Evolutionary conservation across 2,113 vertebrate species (phyloP).

Genomic region (Myrmecobius fasciatus): DNA sequence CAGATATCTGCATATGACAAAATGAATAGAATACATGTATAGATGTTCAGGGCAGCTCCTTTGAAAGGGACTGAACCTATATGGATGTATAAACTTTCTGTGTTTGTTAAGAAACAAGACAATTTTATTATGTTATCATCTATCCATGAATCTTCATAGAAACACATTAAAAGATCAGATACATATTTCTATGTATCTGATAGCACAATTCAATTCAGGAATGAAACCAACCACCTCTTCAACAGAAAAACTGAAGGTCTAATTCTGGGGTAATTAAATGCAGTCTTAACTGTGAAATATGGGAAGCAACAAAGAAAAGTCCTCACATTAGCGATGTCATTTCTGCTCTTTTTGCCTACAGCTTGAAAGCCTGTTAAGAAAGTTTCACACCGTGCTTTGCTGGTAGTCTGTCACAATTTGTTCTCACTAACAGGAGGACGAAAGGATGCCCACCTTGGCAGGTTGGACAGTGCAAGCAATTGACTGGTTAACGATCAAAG

Average conservation of each 20-base stretch:
- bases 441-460: constrained; percentile 20
- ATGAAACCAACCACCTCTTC: constrained; percentile 1
- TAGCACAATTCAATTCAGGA: constrained; percentile 26
- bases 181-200: constrained; percentile 44
- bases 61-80: not conserved
- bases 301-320: constrained; percentile 9
- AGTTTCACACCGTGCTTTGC: not conserved
- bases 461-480: constrained; percentile 6
- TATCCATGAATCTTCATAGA: not conserved
- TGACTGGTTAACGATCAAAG: constrained; percentile 56
- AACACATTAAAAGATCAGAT: constrained; percentile 7
- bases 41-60: not conserved
- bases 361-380: constrained; percentile 55
- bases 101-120: not conserved
- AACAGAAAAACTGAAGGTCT: not conserved
- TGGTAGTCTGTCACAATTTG: constrained; percentile 39
- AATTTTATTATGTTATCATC: not conserved
- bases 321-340: not conserved
- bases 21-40: not conserved
- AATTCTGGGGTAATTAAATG: constrained; percentile 20
- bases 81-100: not conserved
- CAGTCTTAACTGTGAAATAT: not conserved
- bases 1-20: not conserved
- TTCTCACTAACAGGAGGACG: constrained; percentile 58
- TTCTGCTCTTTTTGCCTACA: not conserved